Evolutionary conservation across 2,888 invertebrate species (phyloP).

Genomic region (Heliconius aoede): DNA sequence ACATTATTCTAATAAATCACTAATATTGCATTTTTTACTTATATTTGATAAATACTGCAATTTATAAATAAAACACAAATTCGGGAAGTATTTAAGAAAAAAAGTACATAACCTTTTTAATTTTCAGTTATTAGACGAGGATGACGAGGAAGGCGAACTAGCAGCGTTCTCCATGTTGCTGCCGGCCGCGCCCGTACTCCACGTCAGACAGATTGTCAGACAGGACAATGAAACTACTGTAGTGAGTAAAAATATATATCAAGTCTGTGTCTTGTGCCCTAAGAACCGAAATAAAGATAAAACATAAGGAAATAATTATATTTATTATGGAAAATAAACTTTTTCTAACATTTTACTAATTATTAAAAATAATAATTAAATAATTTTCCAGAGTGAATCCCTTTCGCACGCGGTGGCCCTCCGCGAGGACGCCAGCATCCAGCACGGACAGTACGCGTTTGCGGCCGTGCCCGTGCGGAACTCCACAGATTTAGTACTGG

Average conservation of each 20-base stretch:
- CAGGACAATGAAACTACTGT: constrained; percentile 55
- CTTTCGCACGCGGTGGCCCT: constrained; percentile 64
- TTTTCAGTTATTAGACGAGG: constrained; percentile 56
- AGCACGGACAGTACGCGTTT: constrained; percentile 84
- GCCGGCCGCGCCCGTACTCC: constrained; percentile 89
- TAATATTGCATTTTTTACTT: too few relatives aligned
- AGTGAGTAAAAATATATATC: constrained; percentile 49
- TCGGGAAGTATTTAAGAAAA: too few relatives aligned
- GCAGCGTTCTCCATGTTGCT: constrained; percentile 89
- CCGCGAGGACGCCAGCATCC: constrained; percentile 84
- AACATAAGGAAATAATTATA: too few relatives aligned
- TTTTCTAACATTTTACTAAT: too few relatives aligned
- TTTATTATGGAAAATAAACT: too few relatives aligned
- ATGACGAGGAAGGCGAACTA: constrained; percentile 61
- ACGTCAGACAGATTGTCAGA: constrained; percentile 61
- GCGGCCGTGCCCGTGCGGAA: constrained; percentile 78
- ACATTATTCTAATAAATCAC: too few relatives aligned
- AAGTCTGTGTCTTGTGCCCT: too few relatives aligned
- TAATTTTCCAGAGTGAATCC: constrained; percentile 48
- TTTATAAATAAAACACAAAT: too few relatives aligned
- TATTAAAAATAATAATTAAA: too few relatives aligned
- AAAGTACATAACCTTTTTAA: neutral
- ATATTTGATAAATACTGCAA: too few relatives aligned
- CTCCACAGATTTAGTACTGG: constrained; percentile 79
- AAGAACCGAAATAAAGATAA: too few relatives aligned